These are phyloP conservation scores for Manis crassicaudata DNA, from an alignment of 2,797 vertebrate species.

Conservation along the genomic window DNA sequence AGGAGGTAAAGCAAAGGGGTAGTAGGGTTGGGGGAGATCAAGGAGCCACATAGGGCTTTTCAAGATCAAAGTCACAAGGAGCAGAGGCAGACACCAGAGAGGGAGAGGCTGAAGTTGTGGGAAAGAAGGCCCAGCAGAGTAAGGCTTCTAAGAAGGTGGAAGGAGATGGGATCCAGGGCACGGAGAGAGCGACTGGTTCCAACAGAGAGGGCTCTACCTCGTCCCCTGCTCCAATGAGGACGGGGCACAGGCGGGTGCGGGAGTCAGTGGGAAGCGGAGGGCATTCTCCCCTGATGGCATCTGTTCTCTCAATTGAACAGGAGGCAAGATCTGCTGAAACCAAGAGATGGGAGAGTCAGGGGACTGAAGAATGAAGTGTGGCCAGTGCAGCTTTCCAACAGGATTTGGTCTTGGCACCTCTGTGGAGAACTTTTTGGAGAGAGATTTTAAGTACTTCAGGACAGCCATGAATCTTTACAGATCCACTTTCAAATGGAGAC, in stretches of 20 bases:
- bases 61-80: background rate
- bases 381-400: background rate
- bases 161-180: background rate
- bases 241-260: accelerated
- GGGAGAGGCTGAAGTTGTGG: background rate
- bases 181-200: background rate
- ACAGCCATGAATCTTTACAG: background rate
- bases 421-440: background rate
- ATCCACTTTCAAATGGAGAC: background rate
- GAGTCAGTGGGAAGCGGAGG: background rate
- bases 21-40: background rate
- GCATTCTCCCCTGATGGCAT: background rate
- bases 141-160: background rate
- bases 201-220: background rate
- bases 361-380: background rate
- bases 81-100: background rate
- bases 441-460: background rate
- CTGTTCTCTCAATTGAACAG: background rate
- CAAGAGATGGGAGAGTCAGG: background rate
- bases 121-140: background rate
- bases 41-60: background rate
- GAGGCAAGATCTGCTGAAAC: background rate
- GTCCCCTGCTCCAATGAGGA: no score
- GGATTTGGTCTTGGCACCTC: background rate
- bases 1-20: background rate